Base-by-base conservation (phyloP, 2,888 invertebrate species). In the Drosophila robusta region DNA sequence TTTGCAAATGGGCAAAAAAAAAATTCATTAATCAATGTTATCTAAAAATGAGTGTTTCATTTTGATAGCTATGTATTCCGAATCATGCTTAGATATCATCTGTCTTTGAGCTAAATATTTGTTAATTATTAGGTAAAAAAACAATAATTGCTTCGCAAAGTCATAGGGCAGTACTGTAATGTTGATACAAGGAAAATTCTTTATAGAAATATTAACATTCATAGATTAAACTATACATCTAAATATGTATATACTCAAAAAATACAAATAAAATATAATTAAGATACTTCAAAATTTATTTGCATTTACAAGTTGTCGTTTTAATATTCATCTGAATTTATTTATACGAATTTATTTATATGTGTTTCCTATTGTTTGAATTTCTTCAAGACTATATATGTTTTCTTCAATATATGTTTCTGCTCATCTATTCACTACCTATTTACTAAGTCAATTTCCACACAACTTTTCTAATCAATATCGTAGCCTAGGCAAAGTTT, bases 401-500 rank as follows among this genome's bases (percentile, higher is more conserved):
- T 22, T 22, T 22, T 22, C 22, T 22, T 22, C 22, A 22, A 4
- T 22, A 0, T 3, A 4, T 22, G 3, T 22, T 29, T 9, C 8
- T 9, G 29, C 9, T 29, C 3, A 29, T 41, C 1, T 5, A 1
- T 41, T 3, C 41, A 18, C 18, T 12, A 52, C 3, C 29, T 41
- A 4, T n/a, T 29, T 8, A 47, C 16, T 18, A 4, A 14, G 8
- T 16, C 24, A 54, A 41, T 39, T 16, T 16, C 11, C 12, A 9
- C 4, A 38, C 4, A 85, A 82, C 73, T 74, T 75, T 79, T 58
- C 50, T 52, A 68, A 69, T 63, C 62, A 80, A 62, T 56, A 45
- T 41, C 22, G 18, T 64, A 46, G 46, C 45, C 34, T 8, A 22
- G 22, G 12, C 26, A 76, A 86, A 86, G 72, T 86, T 86, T 89